Conservation (phyloP, 2,888 invertebrate genomes). For the Abscondita cerata region DNA sequence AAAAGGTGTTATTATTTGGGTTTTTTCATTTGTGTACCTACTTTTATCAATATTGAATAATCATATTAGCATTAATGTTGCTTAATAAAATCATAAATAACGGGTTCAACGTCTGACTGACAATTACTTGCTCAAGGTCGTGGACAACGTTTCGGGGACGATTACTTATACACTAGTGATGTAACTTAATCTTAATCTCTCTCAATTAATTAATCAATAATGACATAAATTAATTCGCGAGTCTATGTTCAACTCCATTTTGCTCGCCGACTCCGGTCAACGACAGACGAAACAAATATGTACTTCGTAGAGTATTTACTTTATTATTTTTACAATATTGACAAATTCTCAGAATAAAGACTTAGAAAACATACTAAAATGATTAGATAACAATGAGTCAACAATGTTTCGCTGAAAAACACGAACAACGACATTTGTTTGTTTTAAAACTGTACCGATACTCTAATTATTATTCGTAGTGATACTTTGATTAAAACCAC, state of each 20-base stretch:
- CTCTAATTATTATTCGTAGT: no score
- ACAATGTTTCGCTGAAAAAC: constrained; percentile 18
- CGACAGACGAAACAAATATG: constrained; percentile 16
- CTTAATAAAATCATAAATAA: constrained; percentile 48
- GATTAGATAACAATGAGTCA: constrained; percentile 27
- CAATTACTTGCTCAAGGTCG: constrained; percentile 58
- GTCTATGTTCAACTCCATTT: constrained; percentile 10
- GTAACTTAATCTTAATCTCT: not conserved
- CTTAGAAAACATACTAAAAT: constrained; percentile 22
- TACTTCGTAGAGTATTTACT: constrained; percentile 14
- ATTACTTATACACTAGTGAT: constrained; percentile 21
- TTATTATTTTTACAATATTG: constrained; percentile 18
- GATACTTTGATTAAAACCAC: no score
- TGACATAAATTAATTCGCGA: not conserved
- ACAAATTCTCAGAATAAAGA: constrained; percentile 23
- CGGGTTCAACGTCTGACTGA: constrained; percentile 59
- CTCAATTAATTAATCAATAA: constrained; percentile 1
- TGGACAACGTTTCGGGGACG: constrained; percentile 52
- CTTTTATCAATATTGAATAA: not conserved
- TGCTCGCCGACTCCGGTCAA: constrained; percentile 17
- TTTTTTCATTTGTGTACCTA: not conserved
- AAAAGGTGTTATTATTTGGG: no score
- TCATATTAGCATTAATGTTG: constrained; percentile 13
- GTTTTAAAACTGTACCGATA: no score
- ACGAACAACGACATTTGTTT: constrained; percentile 21